Evolutionary conservation across 2,113 vertebrate species (phyloP), one percentile per base, ranked within the genome.

Genomic region (Ochotona curzoniae): DNA sequence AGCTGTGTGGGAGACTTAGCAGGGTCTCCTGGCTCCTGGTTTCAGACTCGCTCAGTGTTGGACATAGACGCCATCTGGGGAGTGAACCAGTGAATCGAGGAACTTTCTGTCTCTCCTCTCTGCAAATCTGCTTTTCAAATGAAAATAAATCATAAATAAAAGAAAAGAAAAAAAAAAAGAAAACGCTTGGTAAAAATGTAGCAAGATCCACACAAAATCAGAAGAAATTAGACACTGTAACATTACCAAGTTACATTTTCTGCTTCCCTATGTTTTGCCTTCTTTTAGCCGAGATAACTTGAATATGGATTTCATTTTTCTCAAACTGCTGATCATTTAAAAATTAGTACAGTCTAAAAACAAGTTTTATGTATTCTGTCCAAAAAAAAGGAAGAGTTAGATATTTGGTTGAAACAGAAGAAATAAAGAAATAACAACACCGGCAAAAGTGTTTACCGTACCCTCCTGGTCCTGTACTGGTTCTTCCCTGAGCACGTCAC

Each of bases 221-320:
- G 54, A 85, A 44, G n/a, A 60, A 79, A 82, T 51, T 30, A 63
- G 35, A 44, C 11, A 61, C 1, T 8, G 3, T 63, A 44, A 82
- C 76, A 66, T 60, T n/a, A 0, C 44, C 61, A 66, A 15, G 11
- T 13, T 3, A 28, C 6, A 23, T 93, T 74, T 75, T 82, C 38
- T 60, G 28, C 7, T 63, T 44, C 28, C 8, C 18, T 3, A 1
- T 0, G 7, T 2, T 5, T 44, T 8, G 14, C 7, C 21, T 63
- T 7, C 44, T 23, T 11, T 30, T 1, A 66, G 21, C 6, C 14
- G 71, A 76, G n/a, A 54, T 57, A 38, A 2, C 13, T 71, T 35
- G 38, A 83, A 38, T 17, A 26, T 7, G 49, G 38, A 81, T 35
- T 21, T 20, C 15, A 51, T 4, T 49, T 49, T 30, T 84, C n/a